Base-by-base conservation (phyloP, 2,888 invertebrate genomes). In the Trachelus stipa region DNA sequence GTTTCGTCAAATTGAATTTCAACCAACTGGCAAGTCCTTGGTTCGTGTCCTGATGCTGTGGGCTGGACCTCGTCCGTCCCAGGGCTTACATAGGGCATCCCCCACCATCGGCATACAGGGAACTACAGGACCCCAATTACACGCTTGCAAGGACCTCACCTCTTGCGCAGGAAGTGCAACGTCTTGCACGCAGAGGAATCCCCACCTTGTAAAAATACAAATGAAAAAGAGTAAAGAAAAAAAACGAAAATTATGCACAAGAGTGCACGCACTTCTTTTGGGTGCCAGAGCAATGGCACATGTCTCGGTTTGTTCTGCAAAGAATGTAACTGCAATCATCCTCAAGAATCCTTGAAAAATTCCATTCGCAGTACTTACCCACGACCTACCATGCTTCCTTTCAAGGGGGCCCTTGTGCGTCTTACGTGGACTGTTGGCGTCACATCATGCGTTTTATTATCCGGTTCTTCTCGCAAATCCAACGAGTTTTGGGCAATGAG, bases 11-110 rank as follows among this genome's bases (percentile, higher is more conserved):
- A 40, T 40, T 15, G 40, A 40, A 40, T 40, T 40, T 15, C 15
- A 40, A 40, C 40, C 40, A 40, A 15, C 40, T 40, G 40, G 84
- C 85, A 84, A 83, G 87, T 87, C 89, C 88, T 89, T 89, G 87
- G 76, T 76, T 79, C 86, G 87, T 88, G 88, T 89, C 87, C 86
- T 87, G 90, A 90, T 90, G 90, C 90, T 90, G 90, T 91, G 91
- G 87, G 87, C 90, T 90, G 91, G 90, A 90, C 90, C 91, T 87
- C 84, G 87, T 82, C 84, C 84, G 88, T 87, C 86, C 88, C 89
- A 90, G 90, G 90, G 91, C 90, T 91, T 91, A 91, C 91, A 91
- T 91, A 91, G 91, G 91, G 90, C 90, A 82, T 77, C 86, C 91
- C 91, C 91, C 91, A 91, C 91, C 89, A 90, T 81, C 76, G 80